Conservation (phyloP, 2,113 vertebrate species). For the Carassius auratus region DNA sequence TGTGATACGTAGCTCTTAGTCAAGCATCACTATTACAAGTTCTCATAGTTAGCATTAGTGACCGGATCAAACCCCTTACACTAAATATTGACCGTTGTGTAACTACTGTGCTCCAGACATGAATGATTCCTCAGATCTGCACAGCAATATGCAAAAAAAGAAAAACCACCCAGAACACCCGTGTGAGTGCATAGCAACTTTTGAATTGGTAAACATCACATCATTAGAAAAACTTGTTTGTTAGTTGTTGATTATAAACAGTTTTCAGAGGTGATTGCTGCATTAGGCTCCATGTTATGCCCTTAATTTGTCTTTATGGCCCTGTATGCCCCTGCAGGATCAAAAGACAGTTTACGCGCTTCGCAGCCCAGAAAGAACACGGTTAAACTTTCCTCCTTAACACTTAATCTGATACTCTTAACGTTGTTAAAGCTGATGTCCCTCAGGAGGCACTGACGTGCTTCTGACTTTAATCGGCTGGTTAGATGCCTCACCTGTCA, state of each 20-base stretch:
- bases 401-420: slow-evolving; percentile 58
- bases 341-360: neutral
- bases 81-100: neutral
- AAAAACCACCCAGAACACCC: no score
- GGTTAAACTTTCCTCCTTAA: slow-evolving; percentile 46
- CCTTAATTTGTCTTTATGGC: neutral
- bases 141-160: no score
- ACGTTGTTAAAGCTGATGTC: slow-evolving; percentile 40
- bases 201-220: neutral
- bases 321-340: neutral
- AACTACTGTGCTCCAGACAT: neutral
- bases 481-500: slow-evolving; percentile 46
- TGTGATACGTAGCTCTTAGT: neutral
- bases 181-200: neutral
- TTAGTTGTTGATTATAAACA: neutral
- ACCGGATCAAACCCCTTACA: neutral
- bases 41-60: neutral
- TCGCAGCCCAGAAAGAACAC: slow-evolving; percentile 2
- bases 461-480: slow-evolving; percentile 38
- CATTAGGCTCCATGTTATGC: neutral
- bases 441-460: slow-evolving; percentile 42
- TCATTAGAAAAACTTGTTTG: neutral
- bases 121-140: neutral
- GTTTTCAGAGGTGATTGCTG: neutral
- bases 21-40: neutral